A percentile compares a stretch with the other conserved stretches of the same genome.
Conservation (phyloP, 2,113 vertebrate genomes). For the Pardalotus punctatus region DNA sequence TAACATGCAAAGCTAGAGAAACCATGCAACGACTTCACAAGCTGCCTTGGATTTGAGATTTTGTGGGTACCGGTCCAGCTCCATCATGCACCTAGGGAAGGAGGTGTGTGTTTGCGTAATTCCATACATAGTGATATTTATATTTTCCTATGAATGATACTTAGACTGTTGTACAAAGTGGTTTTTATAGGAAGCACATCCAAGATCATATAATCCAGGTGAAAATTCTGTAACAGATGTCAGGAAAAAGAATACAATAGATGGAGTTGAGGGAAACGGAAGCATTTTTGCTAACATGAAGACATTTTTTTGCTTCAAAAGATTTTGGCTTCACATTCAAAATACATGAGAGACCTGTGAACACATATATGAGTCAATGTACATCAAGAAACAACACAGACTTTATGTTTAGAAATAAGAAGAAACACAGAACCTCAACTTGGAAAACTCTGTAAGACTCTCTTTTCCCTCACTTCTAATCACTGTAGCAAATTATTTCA, state of each 20-base stretch:
- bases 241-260: not conserved
- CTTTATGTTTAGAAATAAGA: not conserved
- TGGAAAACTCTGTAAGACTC: not conserved
- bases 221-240: not conserved
- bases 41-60: not conserved
- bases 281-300: not conserved
- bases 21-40: not conserved
- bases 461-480: not conserved
- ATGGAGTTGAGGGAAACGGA: not conserved
- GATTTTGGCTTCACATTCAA: not conserved
- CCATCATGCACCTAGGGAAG: rapidly evolving
- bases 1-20: not conserved
- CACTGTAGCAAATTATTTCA: not conserved
- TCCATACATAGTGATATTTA: not conserved
- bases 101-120: not conserved
- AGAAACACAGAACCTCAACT: not conserved
- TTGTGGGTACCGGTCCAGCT: not conserved
- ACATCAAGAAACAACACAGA: not conserved
- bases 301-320: not conserved
- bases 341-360: not conserved
- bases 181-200: not conserved
- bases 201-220: not conserved
- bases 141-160: not conserved
- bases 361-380: not conserved
- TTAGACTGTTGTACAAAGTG: not conserved